Evolutionary conservation across 2,113 vertebrate genomes (phyloP), one percentile per base, ranked within the genome.

Genomic region (Rhinoderma darwinii): DNA sequence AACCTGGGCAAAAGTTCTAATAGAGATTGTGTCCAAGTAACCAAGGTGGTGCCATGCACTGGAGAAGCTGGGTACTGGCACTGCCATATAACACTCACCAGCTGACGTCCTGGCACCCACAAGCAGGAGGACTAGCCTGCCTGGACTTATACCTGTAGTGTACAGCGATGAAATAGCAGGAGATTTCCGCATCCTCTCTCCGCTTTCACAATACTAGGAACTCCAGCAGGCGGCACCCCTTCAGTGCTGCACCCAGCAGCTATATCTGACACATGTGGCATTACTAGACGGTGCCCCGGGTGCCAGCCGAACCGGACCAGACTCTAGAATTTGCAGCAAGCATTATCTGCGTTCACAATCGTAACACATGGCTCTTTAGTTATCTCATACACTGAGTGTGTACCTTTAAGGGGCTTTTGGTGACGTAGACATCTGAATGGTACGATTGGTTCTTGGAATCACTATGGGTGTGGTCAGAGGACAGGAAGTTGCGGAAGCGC

Each of bases 181-280:
- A 63, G 10, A 43, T 70, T 50, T 88, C 25, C 73, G 86, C 17
- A 77, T 47, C 6, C 63, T 44, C 1, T 89, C 72, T 1, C 25
- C 2, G 8, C 89, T 82, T 41, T 63, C 89, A 90, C 91, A 83
- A 22, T 41, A 41, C 17, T 15, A 32, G 35, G 81, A 81, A 59
- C 47, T 79, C 85, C 83, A 12, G 41, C 61, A 32, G 43, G 22
- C 37, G 4, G 12, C 81, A 66, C 63, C 61, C 39, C 12, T 56
- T 61, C 25, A 30, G 32, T 50, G 43, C 83, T 43, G 51, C 8
- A 7, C 2, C 44, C n/a, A 18, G 14, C 66, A 17, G 18, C 9
- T 0, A 18, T 39, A 8, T 39, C 66, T 37, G 14, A 11, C 22
- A 27, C 41, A 41, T 25, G 9, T 5, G 56, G 56, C 25, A 27